Conservation (phyloP, 2,888 invertebrate genomes). For the Drosophila prostipennis region DNA sequence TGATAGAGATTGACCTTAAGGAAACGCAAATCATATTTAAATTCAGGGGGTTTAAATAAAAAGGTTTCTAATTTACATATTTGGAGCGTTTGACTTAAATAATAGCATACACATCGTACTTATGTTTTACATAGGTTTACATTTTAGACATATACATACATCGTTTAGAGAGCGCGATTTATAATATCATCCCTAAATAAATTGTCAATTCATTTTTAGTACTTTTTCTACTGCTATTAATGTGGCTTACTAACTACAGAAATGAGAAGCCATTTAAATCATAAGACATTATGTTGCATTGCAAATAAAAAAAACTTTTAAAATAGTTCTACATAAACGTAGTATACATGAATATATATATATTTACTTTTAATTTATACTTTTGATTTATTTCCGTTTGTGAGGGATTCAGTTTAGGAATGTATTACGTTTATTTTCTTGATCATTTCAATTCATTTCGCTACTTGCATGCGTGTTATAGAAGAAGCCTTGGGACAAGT, state of each 20-base stretch:
- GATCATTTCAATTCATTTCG: slow-evolving; percentile 49
- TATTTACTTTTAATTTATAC: slow-evolving; percentile 47
- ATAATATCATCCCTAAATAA: slow-evolving; percentile 33
- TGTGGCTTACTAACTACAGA: slow-evolving; percentile 53
- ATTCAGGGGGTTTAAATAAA: slow-evolving; percentile 18
- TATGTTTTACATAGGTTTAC: slow-evolving; percentile 74
- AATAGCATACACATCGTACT: slow-evolving; percentile 57
- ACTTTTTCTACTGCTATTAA: slow-evolving; percentile 59
- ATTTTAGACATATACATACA: slow-evolving; percentile 66
- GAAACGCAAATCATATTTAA: slow-evolving; percentile 58
- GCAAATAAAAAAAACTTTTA: slow-evolving; percentile 49
- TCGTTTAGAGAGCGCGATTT: slow-evolving; percentile 51
- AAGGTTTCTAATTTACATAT: slow-evolving; percentile 73
- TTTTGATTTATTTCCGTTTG: slow-evolving; percentile 69
- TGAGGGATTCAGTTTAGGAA: slow-evolving; percentile 63
- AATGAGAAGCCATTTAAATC: slow-evolving; percentile 34
- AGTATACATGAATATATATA: slow-evolving; percentile 42
- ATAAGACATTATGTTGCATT: slow-evolving; percentile 43
- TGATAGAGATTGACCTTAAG: slow-evolving; percentile 20
- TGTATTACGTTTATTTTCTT: slow-evolving; percentile 41
- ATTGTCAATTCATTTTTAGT: slow-evolving; percentile 48
- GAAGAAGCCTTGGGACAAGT: slow-evolving; percentile 67
- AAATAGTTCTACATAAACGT: slow-evolving; percentile 28
- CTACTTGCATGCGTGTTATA: slow-evolving; percentile 21
- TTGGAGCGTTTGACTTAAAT: slow-evolving; percentile 75